These are phyloP conservation scores for Cryptoblepharus egeriae DNA, from an alignment of 2,797 vertebrate genomes.

Conservation along the genomic window DNA sequence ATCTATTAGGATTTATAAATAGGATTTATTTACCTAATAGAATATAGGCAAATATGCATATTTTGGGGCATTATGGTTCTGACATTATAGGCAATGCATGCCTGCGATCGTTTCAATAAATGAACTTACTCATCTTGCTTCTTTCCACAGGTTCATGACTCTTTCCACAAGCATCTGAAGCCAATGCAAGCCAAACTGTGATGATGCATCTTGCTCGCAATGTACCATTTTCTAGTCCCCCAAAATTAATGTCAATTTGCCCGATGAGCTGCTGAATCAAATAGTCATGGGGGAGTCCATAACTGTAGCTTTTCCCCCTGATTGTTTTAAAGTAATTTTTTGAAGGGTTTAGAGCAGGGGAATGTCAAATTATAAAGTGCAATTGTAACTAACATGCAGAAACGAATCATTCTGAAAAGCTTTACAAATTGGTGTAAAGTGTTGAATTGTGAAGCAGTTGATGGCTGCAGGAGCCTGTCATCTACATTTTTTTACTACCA, in stretches of 20 bases:
- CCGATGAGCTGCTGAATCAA: conserved; percentile 51
- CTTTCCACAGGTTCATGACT: conserved; percentile 88
- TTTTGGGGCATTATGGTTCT: not conserved
- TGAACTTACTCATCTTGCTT: conserved; percentile 1
- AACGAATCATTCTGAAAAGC: conserved; percentile 66
- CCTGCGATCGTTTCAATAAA: not conserved
- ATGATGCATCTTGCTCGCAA: conserved; percentile 54
- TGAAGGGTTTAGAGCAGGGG: conserved; percentile 24
- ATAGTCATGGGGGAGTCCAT: conserved; percentile 66
- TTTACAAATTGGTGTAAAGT: conserved; percentile 59
- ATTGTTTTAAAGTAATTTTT: conserved; percentile 48
- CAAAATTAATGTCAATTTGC: conserved; percentile 41
- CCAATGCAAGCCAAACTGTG: conserved; percentile 91
- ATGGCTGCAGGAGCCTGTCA: conserved; percentile 49
- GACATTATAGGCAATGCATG: not conserved
- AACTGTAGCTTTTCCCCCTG: conserved; percentile 60
- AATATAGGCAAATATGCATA: no score
- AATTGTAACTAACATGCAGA: conserved; percentile 67
- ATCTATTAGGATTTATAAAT: no score
- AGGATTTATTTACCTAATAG: no score
- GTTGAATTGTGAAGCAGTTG: conserved; percentile 60
- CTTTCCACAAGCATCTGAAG: conserved; percentile 93
- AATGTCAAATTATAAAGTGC: conserved; percentile 68
- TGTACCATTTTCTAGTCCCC: conserved; percentile 37
- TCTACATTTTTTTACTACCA: conserved; percentile 54